These are phyloP conservation scores for Sarcophaga caerulescens DNA, from an alignment of 2,888 invertebrate species.

Conservation along the genomic window DNA sequence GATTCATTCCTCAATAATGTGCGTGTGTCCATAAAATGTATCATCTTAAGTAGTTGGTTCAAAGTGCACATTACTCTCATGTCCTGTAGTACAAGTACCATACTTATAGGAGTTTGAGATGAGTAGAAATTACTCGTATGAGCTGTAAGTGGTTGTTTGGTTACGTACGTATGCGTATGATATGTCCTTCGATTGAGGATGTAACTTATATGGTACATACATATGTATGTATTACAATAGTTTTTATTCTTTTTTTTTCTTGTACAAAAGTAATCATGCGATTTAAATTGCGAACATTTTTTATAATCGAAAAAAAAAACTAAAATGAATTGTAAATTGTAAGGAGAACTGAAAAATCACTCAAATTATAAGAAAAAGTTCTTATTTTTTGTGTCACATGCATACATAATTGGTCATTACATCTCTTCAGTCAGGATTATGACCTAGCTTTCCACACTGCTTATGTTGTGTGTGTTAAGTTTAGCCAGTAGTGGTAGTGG, in stretches of 20 bases:
- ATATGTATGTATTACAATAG: neutral
- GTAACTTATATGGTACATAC: neutral
- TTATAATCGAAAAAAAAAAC: neutral
- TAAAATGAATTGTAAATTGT: too few relatives aligned
- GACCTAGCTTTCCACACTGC: too few relatives aligned
- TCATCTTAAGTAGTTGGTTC: slow-evolving; percentile 50
- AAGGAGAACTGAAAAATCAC: too few relatives aligned
- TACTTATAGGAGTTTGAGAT: neutral
- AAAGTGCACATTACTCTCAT: slow-evolving; percentile 55
- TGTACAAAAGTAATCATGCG: neutral
- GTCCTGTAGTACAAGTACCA: slow-evolving; percentile 13
- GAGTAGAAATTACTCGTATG: neutral
- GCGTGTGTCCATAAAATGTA: slow-evolving; percentile 48
- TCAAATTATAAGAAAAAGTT: too few relatives aligned
- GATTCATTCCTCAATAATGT: slow-evolving; percentile 30
- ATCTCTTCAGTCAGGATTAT: too few relatives aligned
- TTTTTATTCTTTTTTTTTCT: neutral
- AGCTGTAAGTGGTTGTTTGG: neutral
- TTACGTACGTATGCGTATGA: neutral
- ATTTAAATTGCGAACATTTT: neutral
- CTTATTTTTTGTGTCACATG: too few relatives aligned
- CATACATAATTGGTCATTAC: too few relatives aligned
- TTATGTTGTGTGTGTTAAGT: too few relatives aligned
- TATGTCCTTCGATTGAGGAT: neutral
- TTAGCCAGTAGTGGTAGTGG: too few relatives aligned